Evolutionary conservation across 2,888 invertebrate genomes (phyloP), one percentile per base, ranked within the genome.

Genomic region (Acronicta aceris): DNA sequence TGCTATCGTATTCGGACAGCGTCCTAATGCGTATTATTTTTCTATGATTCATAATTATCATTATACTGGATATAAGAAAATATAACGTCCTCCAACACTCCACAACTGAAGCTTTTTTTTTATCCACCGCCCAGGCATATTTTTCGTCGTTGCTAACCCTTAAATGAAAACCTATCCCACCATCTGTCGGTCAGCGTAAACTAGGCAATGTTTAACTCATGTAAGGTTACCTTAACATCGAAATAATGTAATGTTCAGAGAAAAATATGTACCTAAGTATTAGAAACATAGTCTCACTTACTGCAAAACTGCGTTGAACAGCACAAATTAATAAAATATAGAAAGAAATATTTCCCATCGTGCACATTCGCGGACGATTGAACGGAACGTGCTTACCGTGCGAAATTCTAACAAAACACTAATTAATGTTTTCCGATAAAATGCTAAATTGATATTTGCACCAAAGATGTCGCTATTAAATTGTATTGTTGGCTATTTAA

Each of bases 381-480:
- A 50, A 21, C 36, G 25, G 25, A 51, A 16, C 38, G 27, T 17
- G 17, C 25, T 17, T 6, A 57, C 65, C 76, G 58, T 71, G 49
- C 7, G 7, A 56, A 75, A 78, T 75, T 42, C 59, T 40, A 51
- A 74, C 71, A 62, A 57, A 58, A 59, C 17, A 56, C 15, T 60
- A 67, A 70, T 74, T 75, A 77, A 42, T 70, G 71, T 70, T 70
- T 55, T 27, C 33, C 43, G 63, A 75, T 71, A 63, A 65, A 62
- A 57, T 52, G 13, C 36, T 27, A 75, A 75, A 71, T 78, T 56
- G 65, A 57, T 56, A 75, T 67, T 65, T 52, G 56, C 30, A 13
- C 21, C 21, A 52, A 55, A 46, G 58, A 25, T 66, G 53, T 74
- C 38, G 48, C 42, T 53, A 66, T 63, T 71, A 74, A 77, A 77